These are phyloP conservation scores for Muscicapa striata DNA, from an alignment of 2,797 vertebrate species.

Conservation along the genomic window DNA sequence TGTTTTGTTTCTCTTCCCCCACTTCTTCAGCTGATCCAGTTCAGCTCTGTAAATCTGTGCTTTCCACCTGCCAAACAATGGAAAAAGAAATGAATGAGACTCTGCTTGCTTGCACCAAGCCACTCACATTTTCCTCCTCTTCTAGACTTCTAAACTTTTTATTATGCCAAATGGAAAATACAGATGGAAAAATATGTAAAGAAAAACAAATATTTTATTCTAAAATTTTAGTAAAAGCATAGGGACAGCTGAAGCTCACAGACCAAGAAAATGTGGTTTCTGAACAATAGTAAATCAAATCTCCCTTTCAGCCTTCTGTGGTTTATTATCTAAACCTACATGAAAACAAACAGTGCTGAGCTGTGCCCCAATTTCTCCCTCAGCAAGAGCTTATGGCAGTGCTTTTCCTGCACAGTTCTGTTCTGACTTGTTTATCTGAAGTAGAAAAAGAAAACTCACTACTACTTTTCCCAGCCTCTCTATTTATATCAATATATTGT, in stretches of 20 bases:
- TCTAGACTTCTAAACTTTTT: constrained; percentile 5
- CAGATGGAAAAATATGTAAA: neutral
- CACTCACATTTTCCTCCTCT: neutral
- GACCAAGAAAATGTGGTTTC: constrained; percentile 14
- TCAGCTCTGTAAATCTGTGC: constrained; percentile 55
- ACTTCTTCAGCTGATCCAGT: constrained; percentile 55
- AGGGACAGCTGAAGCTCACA: neutral
- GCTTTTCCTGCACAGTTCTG: constrained; percentile 21
- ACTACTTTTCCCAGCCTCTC: neutral
- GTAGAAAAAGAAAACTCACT: constrained; percentile 13
- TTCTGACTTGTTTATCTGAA: neutral
- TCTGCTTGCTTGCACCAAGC: neutral
- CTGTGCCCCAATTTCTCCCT: constrained; percentile 59
- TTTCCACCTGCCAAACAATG: constrained; percentile 75
- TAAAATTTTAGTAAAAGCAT: neutral
- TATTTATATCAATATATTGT: constrained; percentile 36
- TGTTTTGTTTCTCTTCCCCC: constrained; percentile 51
- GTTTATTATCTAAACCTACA: constrained; percentile 51
- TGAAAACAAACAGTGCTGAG: constrained; percentile 61
- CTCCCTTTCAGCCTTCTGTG: constrained; percentile 15
- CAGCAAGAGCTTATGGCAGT: constrained; percentile 46
- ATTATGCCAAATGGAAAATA: constrained; percentile 13
- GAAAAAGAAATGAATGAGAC: constrained; percentile 50
- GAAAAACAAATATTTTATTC: neutral
- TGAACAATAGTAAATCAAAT: constrained; percentile 18